Percentiles rank a stretch among this genome's conserved stretches.
These are phyloP conservation scores for Metridium senile DNA, from an alignment of 92 coral and sea anemone species.

Conservation along the genomic window DNA sequence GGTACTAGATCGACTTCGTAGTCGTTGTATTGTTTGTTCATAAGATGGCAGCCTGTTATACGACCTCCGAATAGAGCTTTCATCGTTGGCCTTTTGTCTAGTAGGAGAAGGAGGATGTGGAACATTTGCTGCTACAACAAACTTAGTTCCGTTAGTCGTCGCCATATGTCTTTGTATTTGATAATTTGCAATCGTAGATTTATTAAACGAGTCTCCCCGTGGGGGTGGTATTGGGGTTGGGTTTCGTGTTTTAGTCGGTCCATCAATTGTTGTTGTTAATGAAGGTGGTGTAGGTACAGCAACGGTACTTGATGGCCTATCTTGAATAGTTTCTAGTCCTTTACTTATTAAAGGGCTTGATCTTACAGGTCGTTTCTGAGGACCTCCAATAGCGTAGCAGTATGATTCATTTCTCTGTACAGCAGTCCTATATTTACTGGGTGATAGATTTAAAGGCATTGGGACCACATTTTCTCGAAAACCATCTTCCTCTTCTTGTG, in stretches of 20 bases:
- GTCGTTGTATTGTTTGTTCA: slow-evolving; percentile 49
- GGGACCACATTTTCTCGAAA: slow-evolving; percentile 34
- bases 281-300: slow-evolving; percentile 86
- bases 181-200: slow-evolving; percentile 38
- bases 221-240: slow-evolving; percentile 90
- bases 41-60: slow-evolving; percentile 40
- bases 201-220: slow-evolving; percentile 71
- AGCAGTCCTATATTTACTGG: slow-evolving; percentile 68
- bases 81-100: slow-evolving; percentile 19
- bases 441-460: slow-evolving; percentile 50
- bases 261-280: slow-evolving; percentile 63
- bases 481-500: slow-evolving; percentile 51
- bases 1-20: slow-evolving; percentile 36
- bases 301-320: slow-evolving; percentile 89
- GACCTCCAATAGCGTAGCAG: slow-evolving; percentile 86
- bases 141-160: background rate
- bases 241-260: slow-evolving; percentile 41
- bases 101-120: slow-evolving; percentile 48
- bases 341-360: slow-evolving; percentile 50
- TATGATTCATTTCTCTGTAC: slow-evolving; percentile 95
- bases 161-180: slow-evolving; percentile 45
- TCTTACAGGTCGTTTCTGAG: slow-evolving; percentile 44
- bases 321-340: slow-evolving; percentile 39
- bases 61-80: background rate
- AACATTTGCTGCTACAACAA: background rate